phyloP scores from a whole-genome alignment of 1,140 invertebrate species.

The Thrips palmi region DNA sequence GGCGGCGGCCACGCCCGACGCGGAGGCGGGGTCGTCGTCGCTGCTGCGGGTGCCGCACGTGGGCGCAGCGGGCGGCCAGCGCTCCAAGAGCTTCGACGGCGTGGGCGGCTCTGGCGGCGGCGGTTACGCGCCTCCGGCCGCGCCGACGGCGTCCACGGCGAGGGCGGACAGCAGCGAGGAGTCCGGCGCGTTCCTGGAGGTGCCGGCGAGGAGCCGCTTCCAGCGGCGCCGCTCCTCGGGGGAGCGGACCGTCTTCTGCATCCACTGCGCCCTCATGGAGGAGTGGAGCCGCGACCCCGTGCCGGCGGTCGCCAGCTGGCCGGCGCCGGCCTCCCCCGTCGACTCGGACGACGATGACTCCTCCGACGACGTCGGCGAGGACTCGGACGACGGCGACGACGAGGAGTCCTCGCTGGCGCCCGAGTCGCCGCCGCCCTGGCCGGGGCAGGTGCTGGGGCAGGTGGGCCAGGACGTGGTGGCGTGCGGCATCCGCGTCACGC shows the following conservation, averaged over 20 bases:
- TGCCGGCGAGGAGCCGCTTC: slow-evolving; percentile 36
- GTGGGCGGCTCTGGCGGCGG: no score
- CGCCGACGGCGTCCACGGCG: neutral
- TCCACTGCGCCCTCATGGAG: slow-evolving; percentile 38
- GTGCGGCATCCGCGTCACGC: slow-evolving; percentile 45
- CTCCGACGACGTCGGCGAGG: slow-evolving; percentile 30
- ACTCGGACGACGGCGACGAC: slow-evolving; percentile 28
- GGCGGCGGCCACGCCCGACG: slow-evolving; percentile 22
- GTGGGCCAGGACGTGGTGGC: no score
- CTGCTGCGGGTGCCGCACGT: slow-evolving; percentile 29
- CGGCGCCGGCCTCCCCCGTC: slow-evolving; percentile 19
- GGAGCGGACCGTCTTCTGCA: slow-evolving; percentile 31
- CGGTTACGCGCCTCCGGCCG: slow-evolving; percentile 15
- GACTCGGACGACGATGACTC: slow-evolving; percentile 21
- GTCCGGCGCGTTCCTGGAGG: slow-evolving; percentile 41
- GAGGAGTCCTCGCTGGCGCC: slow-evolving; percentile 19
- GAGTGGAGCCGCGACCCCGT: slow-evolving; percentile 14
- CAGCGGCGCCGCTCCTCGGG: slow-evolving; percentile 39
- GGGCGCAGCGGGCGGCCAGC: slow-evolving; percentile 40
- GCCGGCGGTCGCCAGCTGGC: slow-evolving; percentile 9
- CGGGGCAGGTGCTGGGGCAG: no score
- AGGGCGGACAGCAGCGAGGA: slow-evolving; percentile 27
- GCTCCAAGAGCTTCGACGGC: slow-evolving; percentile 64
- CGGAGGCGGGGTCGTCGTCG: slow-evolving; percentile 21
- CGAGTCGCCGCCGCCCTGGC: slow-evolving; percentile 18